Evolutionary conservation across 2,888 invertebrate species (phyloP).

Genomic region (Yponomeuta evonymella): DNA sequence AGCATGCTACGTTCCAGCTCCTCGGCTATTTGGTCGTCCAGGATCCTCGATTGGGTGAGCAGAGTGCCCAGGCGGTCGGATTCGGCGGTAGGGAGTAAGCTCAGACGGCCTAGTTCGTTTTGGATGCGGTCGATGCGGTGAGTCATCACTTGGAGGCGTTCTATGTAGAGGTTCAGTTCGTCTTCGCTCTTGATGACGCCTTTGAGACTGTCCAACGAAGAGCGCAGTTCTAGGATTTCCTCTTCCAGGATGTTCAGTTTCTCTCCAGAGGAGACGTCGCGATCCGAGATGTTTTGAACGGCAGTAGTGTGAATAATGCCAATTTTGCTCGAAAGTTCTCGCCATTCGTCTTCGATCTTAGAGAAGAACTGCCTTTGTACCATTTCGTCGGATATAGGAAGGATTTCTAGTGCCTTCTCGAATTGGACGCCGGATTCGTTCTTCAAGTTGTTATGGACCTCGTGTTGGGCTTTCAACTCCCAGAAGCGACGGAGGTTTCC

Average conservation of each 20-base stretch:
- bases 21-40: constrained; percentile 84
- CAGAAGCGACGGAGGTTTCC: constrained; percentile 89
- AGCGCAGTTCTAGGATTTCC: constrained; percentile 84
- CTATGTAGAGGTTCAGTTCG: constrained; percentile 87
- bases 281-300: constrained; percentile 82
- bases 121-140: constrained; percentile 85
- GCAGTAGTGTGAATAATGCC: constrained; percentile 80
- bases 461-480: constrained; percentile 92
- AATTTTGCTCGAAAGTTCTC: constrained; percentile 78
- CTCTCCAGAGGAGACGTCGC: constrained; percentile 84
- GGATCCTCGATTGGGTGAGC: constrained; percentile 80
- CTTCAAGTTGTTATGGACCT: constrained; percentile 86
- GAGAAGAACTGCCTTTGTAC: constrained; percentile 86
- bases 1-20: constrained; percentile 85
- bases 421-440: constrained; percentile 84
- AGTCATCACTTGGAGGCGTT: constrained; percentile 85
- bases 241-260: constrained; percentile 85
- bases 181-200: constrained; percentile 90
- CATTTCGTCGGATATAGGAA: constrained; percentile 90
- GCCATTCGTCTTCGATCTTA: constrained; percentile 87
- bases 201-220: constrained; percentile 81
- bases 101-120: constrained; percentile 85
- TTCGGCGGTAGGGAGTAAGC: constrained; percentile 82
- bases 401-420: constrained; percentile 84
- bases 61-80: constrained; percentile 86